Evolutionary conservation across 2,113 vertebrate genomes (phyloP).

Genomic region (Psophia crepitans): DNA sequence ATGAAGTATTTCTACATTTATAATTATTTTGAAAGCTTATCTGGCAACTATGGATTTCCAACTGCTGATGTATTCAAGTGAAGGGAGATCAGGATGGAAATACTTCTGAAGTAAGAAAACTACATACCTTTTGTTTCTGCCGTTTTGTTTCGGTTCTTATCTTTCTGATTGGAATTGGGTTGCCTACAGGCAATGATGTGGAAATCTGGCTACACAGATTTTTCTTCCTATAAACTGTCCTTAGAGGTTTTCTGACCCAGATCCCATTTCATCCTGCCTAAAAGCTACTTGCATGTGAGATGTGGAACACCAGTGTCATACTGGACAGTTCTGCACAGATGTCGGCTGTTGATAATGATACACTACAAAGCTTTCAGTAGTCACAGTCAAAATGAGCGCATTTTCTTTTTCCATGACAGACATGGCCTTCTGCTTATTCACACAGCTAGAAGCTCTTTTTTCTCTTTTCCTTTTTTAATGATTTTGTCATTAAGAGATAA

Average conservation of each 20-base stretch:
- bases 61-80: neutral
- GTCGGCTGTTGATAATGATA: constrained; percentile 9
- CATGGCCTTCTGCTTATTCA: neutral
- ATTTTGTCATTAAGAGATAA: neutral
- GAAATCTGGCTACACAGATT: constrained; percentile 12
- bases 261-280: constrained; percentile 52
- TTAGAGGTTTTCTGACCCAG: constrained; percentile 31
- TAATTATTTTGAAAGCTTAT: constrained; percentile 17
- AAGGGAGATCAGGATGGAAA: constrained; percentile 1
- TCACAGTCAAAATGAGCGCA: neutral
- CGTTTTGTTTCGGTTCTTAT: neutral
- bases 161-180: constrained; percentile 19
- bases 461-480: neutral
- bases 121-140: neutral
- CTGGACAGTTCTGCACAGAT: constrained; percentile 47
- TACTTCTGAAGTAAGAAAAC: neutral
- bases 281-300: constrained; percentile 9
- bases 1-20: neutral
- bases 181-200: constrained; percentile 50
- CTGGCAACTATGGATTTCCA: neutral
- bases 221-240: constrained; percentile 12
- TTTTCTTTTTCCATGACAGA: neutral
- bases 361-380: neutral
- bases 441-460: neutral
- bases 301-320: constrained; percentile 7